Conservation (phyloP, 2,797 vertebrate species). For the Serranus cabrilla region DNA sequence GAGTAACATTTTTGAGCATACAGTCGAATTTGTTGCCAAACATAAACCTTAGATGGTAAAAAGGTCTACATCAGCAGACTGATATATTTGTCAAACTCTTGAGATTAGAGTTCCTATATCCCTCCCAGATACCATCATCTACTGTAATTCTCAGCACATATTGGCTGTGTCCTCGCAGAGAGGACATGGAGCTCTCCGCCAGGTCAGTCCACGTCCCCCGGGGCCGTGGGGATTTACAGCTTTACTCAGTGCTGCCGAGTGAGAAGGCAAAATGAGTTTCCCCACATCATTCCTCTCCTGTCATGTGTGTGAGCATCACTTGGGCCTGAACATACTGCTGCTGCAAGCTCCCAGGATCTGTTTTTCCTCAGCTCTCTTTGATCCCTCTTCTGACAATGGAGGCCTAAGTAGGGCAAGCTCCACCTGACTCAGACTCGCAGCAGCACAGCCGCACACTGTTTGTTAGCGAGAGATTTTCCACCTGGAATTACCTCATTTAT, state of each 20-base stretch:
- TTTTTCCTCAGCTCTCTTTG: slow-evolving; percentile 30
- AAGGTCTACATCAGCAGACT: background rate
- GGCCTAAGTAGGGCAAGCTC: slow-evolving; percentile 42
- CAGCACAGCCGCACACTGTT: background rate
- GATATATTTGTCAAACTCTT: background rate
- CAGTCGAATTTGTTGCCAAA: no score
- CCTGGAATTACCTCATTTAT: slow-evolving; percentile 20
- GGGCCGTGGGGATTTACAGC: slow-evolving; percentile 4
- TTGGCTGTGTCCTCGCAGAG: background rate
- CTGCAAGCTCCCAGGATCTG: slow-evolving; percentile 5
- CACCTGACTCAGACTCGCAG: slow-evolving; percentile 34
- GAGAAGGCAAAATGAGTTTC: slow-evolving; percentile 17
- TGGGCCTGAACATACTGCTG: background rate
- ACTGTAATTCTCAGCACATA: background rate
- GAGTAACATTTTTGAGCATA: background rate
- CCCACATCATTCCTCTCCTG: background rate
- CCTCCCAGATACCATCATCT: background rate
- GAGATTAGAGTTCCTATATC: background rate
- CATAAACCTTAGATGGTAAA: no score
- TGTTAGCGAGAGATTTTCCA: slow-evolving; percentile 18
- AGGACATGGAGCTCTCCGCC: background rate
- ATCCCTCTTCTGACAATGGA: slow-evolving; percentile 27
- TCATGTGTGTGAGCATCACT: background rate
- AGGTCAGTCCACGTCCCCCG: background rate
- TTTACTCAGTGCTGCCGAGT: background rate